phyloP scores from a whole-genome alignment of 2,888 invertebrate genomes.

The Prosopocoilus inquinatus region DNA sequence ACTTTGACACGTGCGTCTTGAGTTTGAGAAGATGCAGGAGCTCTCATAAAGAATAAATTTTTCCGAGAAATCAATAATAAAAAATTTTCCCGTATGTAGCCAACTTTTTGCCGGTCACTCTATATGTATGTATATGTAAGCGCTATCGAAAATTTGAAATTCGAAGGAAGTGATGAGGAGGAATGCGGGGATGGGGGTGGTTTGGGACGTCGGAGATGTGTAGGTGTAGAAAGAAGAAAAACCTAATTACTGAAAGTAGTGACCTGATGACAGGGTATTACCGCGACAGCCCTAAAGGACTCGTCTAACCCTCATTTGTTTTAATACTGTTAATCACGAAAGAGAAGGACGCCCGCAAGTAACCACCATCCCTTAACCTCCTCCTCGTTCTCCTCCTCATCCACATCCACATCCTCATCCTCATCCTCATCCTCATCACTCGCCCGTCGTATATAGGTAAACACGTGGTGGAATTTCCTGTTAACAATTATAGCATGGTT shows the following conservation, averaged over 20 bases:
- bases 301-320: conserved; percentile 31
- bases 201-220: conserved; percentile 37
- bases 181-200: not conserved
- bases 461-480: conserved; percentile 15
- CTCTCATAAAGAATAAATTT: too few relatives aligned
- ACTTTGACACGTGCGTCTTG: too few relatives aligned
- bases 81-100: too few relatives aligned
- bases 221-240: conserved; percentile 44
- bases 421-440: not conserved
- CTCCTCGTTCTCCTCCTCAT: not conserved
- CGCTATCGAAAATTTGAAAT: not conserved
- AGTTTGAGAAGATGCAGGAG: too few relatives aligned
- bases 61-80: too few relatives aligned
- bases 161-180: too few relatives aligned
- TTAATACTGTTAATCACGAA: conserved; percentile 31
- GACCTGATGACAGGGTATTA: conserved; percentile 49
- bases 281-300: conserved; percentile 45
- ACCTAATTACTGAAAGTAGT: conserved; percentile 51
- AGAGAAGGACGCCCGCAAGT: conserved; percentile 13
- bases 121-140: too few relatives aligned
- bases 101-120: too few relatives aligned
- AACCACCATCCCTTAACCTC: not conserved
- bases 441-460: conserved; percentile 14
- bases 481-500: conserved; percentile 14
- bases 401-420: too few relatives aligned